A percentile compares a stretch with the other conserved stretches of the same genome.
Conservation (phyloP, 1,140 invertebrate species). For the Drosophila littoralis region DNA sequence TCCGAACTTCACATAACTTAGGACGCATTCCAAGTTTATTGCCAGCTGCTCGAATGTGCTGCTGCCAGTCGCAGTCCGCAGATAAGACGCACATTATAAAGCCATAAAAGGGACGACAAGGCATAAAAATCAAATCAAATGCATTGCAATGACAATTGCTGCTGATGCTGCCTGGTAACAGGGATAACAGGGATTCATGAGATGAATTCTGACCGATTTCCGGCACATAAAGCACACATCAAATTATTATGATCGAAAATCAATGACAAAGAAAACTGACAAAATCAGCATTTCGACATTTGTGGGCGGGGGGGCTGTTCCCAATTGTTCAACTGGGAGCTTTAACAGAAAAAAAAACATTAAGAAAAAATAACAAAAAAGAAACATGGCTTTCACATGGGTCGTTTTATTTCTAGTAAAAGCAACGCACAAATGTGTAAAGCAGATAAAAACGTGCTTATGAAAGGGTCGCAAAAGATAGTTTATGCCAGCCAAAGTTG, state of each 20-base stretch:
- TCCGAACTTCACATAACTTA: neutral
- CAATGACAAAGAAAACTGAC: conserved; percentile 79
- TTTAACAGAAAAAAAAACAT: neutral
- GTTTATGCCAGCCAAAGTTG: conserved; percentile 49
- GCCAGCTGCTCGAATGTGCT: neutral
- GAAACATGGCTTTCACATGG: conserved; percentile 7
- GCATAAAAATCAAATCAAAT: conserved; percentile 75
- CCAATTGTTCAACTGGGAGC: conserved; percentile 29
- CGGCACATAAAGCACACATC: conserved; percentile 75
- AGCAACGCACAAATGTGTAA: conserved; percentile 70
- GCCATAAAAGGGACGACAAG: conserved; percentile 42
- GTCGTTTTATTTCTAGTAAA: conserved; percentile 14
- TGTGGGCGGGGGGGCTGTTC: neutral
- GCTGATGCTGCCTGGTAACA: conserved; percentile 19
- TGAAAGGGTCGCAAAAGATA: conserved; percentile 74
- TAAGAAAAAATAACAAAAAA: neutral
- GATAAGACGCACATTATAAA: conserved; percentile 45
- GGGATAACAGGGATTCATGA: neutral
- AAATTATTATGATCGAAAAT: conserved; percentile 80
- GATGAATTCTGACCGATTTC: conserved; percentile 47
- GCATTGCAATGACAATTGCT: conserved; percentile 68
- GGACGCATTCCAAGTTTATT: conserved; percentile 6
- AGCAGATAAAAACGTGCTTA: conserved; percentile 78
- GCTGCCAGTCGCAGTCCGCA: neutral
- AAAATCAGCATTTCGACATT: conserved; percentile 62